These are phyloP conservation scores for Saimiri boliviensis DNA, from an alignment of 2,113 vertebrate genomes.

Conservation along the genomic window DNA sequence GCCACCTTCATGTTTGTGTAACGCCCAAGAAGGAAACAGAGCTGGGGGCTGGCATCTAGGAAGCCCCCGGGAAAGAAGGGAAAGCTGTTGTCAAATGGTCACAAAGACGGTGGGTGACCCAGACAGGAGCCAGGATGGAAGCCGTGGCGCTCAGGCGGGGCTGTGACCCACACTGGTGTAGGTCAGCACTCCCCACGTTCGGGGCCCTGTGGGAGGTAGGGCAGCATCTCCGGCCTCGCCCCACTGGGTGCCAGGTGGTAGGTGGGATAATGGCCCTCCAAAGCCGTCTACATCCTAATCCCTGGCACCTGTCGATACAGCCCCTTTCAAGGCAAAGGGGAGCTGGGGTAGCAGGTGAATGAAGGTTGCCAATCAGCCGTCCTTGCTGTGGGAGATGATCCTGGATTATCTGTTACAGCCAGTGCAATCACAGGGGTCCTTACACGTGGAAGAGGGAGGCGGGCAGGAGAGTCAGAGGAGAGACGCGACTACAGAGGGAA, in stretches of 20 bases:
- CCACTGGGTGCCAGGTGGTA: background rate
- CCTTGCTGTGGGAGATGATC: rapidly evolving
- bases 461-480: background rate
- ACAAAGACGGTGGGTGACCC: background rate
- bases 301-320: rapidly evolving
- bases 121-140: background rate
- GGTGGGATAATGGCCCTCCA: background rate
- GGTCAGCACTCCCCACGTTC: too few species aligned
- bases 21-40: too few species aligned
- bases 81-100: too few species aligned
- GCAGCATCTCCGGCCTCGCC: background rate
- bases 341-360: background rate
- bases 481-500: background rate
- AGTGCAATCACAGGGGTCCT: background rate
- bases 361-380: background rate
- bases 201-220: background rate
- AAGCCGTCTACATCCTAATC: background rate
- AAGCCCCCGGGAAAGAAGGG: background rate
- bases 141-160: rapidly evolving
- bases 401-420: background rate
- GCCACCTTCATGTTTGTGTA: background rate
- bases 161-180: background rate
- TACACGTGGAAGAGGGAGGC: background rate
- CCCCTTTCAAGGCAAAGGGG: rapidly evolving
- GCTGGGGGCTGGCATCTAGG: background rate